Percentiles rank a stretch among this genome's conserved stretches.
These are phyloP conservation scores for Corticium candelabrum DNA, from an alignment of 37 sponge, comb jelly and placozoan genomes.

Conservation along the genomic window DNA sequence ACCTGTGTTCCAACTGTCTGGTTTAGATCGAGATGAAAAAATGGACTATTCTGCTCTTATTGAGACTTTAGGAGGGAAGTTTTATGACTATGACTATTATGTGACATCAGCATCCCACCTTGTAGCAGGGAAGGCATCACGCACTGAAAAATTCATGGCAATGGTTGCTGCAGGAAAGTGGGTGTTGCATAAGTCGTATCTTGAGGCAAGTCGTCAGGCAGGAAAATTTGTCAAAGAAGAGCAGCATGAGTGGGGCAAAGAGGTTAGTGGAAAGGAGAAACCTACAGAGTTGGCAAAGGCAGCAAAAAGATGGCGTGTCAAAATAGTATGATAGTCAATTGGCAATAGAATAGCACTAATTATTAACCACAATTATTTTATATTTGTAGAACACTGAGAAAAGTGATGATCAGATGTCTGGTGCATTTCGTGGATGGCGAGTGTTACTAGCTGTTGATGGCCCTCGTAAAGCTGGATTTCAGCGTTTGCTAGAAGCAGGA, in stretches of 20 bases:
- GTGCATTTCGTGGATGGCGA: constrained; percentile 78
- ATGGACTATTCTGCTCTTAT: constrained; percentile 6
- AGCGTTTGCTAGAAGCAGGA: constrained; percentile 74
- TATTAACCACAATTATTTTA: too few species aligned
- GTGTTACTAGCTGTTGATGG: constrained; percentile 60
- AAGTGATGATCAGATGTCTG: too few species aligned
- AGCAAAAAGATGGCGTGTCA: constrained; percentile 53
- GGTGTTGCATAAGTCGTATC: constrained; percentile 68
- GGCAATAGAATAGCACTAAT: too few species aligned
- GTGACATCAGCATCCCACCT: constrained; percentile 1
- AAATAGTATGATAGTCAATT: too few species aligned
- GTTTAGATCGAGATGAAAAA: background rate
- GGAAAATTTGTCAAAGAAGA: constrained; percentile 59
- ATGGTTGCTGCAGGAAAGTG: constrained; percentile 81
- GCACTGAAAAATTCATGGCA: constrained; percentile 78
- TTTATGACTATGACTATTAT: constrained; percentile 9
- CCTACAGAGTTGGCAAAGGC: constrained; percentile 36
- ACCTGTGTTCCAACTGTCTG: background rate
- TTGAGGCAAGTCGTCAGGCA: constrained; percentile 55
- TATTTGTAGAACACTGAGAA: too few species aligned
- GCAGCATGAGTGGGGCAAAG: constrained; percentile 64
- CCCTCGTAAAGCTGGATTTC: constrained; percentile 45
- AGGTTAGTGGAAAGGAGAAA: background rate
- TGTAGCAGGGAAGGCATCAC: constrained; percentile 38
- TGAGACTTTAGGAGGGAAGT: constrained; percentile 8